A percentile compares a stretch with the other conserved stretches of the same genome.
Evolutionary conservation across 2,888 invertebrate genomes (phyloP).

Genomic region (Dromius quadrimaculatus): DNA sequence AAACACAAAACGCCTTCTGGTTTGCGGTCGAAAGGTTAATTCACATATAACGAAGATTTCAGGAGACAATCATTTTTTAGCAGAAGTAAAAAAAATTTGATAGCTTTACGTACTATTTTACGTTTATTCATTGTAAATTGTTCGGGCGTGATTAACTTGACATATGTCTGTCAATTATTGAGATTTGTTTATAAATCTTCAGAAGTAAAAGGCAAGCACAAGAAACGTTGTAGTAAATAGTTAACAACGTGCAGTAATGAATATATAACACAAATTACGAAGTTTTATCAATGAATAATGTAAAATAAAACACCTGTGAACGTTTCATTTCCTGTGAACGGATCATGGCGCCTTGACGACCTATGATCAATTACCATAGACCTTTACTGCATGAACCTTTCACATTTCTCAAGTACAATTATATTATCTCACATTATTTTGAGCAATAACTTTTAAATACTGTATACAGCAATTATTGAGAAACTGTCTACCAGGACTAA

Average conservation of each 20-base stretch:
- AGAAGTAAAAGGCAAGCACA: constrained; percentile 3
- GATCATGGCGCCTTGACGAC: constrained; percentile 25
- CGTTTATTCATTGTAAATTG: too few relatives aligned
- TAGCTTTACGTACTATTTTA: too few relatives aligned
- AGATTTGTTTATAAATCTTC: constrained; percentile 17
- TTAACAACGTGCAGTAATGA: constrained; percentile 4
- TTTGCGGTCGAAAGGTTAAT: too few relatives aligned
- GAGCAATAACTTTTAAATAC: too few relatives aligned
- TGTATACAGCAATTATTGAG: too few relatives aligned
- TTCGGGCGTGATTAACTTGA: constrained; percentile 1
- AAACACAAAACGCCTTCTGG: too few relatives aligned
- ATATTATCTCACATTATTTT: too few relatives aligned
- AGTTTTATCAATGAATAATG: constrained; percentile 46
- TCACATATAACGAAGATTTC: too few relatives aligned
- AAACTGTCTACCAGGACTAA: too few relatives aligned
- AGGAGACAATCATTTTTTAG: too few relatives aligned
- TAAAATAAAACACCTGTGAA: constrained; percentile 39
- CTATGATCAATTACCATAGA: constrained; percentile 5
- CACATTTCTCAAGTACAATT: neutral
- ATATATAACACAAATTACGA: constrained; percentile 35
- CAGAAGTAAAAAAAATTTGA: too few relatives aligned
- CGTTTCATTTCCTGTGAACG: constrained; percentile 32
- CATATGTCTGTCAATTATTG: constrained; percentile 21
- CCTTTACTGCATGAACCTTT: constrained; percentile 6
- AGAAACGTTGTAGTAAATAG: constrained; percentile 7